Conservation (phyloP, 2,888 invertebrate genomes). For the Nephrotoma flavescens region DNA sequence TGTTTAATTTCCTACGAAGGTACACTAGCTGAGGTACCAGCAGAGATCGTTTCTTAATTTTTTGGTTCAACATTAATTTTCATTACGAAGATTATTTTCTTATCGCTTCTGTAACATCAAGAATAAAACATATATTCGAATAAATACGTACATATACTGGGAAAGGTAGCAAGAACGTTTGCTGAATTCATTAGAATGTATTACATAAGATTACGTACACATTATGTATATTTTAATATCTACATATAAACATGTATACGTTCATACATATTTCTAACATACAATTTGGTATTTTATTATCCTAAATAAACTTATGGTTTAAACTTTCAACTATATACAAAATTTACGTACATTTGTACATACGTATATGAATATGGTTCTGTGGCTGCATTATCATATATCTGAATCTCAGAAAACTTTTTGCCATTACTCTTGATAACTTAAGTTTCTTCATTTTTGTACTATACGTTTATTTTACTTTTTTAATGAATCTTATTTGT, state of each 20-base stretch:
- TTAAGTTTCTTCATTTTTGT: background rate
- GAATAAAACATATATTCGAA: background rate
- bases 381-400: background rate
- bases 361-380: background rate
- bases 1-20: background rate
- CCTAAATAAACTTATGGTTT: constrained; percentile 2
- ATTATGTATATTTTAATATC: background rate
- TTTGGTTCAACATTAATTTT: background rate
- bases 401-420: constrained; percentile 1
- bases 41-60: background rate
- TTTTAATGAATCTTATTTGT: background rate
- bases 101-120: background rate
- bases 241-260: background rate
- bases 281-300: background rate
- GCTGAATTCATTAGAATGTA: background rate
- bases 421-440: background rate
- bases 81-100: background rate
- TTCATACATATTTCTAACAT: background rate
- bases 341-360: background rate
- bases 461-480: background rate
- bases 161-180: background rate
- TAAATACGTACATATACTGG: background rate
- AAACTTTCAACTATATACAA: background rate
- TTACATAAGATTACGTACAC: background rate
- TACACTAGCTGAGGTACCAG: background rate